Evolutionary conservation across 2,113 vertebrate species (phyloP).

Genomic region (Rhinolophus ferrumequinum): DNA sequence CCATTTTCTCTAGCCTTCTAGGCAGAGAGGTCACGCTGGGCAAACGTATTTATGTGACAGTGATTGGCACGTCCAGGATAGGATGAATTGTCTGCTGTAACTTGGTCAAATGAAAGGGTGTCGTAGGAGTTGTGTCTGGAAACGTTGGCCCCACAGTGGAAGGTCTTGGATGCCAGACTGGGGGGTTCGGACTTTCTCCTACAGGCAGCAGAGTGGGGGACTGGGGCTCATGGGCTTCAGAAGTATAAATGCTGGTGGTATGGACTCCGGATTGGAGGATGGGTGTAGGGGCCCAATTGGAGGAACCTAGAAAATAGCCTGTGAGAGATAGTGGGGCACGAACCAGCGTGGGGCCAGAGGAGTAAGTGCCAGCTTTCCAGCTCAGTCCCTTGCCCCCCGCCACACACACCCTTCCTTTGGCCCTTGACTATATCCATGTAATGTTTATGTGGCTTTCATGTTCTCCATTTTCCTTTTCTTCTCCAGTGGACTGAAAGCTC

Average conservation of each 20-base stretch:
- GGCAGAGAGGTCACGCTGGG: background rate
- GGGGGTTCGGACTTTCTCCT: background rate
- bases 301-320: background rate
- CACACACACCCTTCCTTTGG: background rate
- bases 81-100: background rate
- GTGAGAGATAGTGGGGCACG: background rate
- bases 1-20: background rate
- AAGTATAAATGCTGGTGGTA: background rate
- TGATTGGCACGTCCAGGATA: no score
- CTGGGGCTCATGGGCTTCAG: background rate
- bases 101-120: background rate
- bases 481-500: background rate
- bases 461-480: background rate
- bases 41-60: background rate
- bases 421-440: background rate
- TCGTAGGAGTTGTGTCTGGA: background rate
- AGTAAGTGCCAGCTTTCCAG: background rate
- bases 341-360: background rate
- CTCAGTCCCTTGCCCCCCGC: no score
- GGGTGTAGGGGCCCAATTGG: background rate
- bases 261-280: background rate
- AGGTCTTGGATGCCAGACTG: background rate
- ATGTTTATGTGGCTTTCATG: background rate
- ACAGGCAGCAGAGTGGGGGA: background rate
- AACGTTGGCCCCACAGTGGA: background rate